A percentile compares a stretch with the other conserved stretches of the same genome.
These are phyloP conservation scores for Metalampra italica DNA, from an alignment of 2,888 invertebrate species.

Conservation along the genomic window DNA sequence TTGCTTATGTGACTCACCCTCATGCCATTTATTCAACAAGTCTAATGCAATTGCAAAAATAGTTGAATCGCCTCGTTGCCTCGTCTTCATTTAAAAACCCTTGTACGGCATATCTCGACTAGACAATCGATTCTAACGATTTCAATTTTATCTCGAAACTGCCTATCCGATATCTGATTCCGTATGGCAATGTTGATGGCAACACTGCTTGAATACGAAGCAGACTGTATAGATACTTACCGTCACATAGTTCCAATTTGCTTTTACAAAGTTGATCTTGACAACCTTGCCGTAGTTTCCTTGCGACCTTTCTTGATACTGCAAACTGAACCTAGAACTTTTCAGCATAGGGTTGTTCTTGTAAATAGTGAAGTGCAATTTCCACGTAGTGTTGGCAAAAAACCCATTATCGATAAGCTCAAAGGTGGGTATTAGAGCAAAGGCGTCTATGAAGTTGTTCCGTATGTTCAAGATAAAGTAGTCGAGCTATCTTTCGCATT, in stretches of 20 bases:
- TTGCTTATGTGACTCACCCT: no score
- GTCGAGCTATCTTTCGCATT: constrained; percentile 7
- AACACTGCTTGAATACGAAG: constrained; percentile 54
- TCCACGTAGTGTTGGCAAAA: constrained; percentile 49
- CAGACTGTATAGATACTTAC: constrained; percentile 27
- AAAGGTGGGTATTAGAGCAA: constrained; percentile 51
- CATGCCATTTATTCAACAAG: not conserved
- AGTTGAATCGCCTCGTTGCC: constrained; percentile 12
- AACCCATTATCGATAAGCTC: constrained; percentile 57
- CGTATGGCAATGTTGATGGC: constrained; percentile 44
- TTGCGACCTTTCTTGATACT: constrained; percentile 1
- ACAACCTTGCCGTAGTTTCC: constrained; percentile 35
- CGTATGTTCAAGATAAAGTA: constrained; percentile 22
- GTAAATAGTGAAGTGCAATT: constrained; percentile 15
- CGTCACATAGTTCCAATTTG: constrained; percentile 50
- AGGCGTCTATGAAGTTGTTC: constrained; percentile 61
- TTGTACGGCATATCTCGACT: constrained; percentile 34
- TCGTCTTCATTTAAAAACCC: constrained; percentile 42
- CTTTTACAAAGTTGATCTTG: constrained; percentile 34
- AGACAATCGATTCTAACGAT: constrained; percentile 51
- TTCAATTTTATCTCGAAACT: constrained; percentile 53
- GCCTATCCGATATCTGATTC: constrained; percentile 48
- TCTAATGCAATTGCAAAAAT: constrained; percentile 8
- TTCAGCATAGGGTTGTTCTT: constrained; percentile 13
- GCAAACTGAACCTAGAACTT: constrained; percentile 11